Percentiles rank a stretch among this genome's conserved stretches.
Conservation (phyloP, 1,140 invertebrate genomes). For the Drosophila ogumai region DNA sequence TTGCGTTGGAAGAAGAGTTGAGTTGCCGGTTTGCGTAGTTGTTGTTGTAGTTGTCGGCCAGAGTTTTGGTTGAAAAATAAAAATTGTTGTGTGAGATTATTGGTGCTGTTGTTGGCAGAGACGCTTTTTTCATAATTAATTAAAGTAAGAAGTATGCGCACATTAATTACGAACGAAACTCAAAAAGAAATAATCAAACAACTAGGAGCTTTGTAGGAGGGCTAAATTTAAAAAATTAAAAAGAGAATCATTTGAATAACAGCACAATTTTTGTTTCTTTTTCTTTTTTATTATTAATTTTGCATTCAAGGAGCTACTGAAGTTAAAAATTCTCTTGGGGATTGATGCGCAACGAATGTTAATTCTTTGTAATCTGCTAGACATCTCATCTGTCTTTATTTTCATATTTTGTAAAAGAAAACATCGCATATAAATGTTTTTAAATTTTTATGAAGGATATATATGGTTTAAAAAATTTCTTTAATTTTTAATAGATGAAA, state of each 20-base stretch:
- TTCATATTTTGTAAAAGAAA: not conserved
- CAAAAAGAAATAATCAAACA: conserved; percentile 7
- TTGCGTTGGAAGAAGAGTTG: conserved; percentile 52
- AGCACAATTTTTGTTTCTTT: not conserved
- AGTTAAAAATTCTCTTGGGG: not conserved
- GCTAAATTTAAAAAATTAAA: conserved; percentile 1
- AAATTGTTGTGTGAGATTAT: conserved; percentile 75
- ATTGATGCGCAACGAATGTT: conserved; percentile 1
- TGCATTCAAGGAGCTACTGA: conserved; percentile 16
- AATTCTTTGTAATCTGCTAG: conserved; percentile 1
- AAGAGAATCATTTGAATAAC: not conserved
- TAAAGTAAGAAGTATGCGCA: conserved; percentile 32
- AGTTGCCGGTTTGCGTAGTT: conserved; percentile 72
- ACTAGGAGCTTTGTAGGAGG: conserved; percentile 8
- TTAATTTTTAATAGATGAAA: not conserved
- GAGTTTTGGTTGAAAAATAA: conserved; percentile 75
- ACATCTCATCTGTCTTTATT: not conserved
- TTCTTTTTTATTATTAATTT: not conserved
- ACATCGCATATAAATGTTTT: not conserved
- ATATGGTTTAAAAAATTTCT: not conserved
- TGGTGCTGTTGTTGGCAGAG: conserved; percentile 61
- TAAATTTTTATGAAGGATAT: not conserved
- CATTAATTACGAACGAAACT: conserved; percentile 8
- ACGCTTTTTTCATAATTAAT: conserved; percentile 58
- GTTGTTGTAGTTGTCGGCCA: conserved; percentile 65